Base-by-base conservation (phyloP, 2,113 vertebrate genomes). In the Hirundichthys speculiger region DNA sequence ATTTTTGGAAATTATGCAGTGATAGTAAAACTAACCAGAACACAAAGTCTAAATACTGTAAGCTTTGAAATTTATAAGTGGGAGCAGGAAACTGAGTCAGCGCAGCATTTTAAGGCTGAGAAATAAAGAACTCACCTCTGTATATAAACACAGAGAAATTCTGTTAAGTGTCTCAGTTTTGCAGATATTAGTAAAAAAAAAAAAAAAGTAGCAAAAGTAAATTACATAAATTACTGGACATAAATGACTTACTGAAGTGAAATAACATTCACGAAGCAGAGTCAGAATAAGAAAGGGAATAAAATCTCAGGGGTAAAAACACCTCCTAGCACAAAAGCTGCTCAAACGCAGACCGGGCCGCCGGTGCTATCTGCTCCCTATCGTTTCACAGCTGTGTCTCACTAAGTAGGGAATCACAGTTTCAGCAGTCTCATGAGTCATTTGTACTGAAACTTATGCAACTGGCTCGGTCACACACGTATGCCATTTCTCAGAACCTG, bases 31-130 rank as follows among this genome's bases (percentile, higher is more conserved):
- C 18, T 45, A 45, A 19, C 8, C 18, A 45, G 11, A 45, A 9
- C 9, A 18, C 15, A 9, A n/a, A 16, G 18, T 16, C 43, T 10
- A 19, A n/a, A n/a, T n/a, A n/a, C n/a, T 10, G 6, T 34, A 18
- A 43, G 14, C 16, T 25, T 47, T 13, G 20, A 45, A 48, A 27
- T 49, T 8, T 49, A 21, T 61, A 45, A 22, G 45, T 49, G 58
- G 58, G 58, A 48, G 58, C 30, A 49, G 13, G 14, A 12, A 27
- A 7, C 18, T 48, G 45, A 22, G 58, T 61, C 30, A 48, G 8
- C 13, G 14, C 25, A n/a, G 24, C 16, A 15, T 11, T 3, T n/a
- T 42, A 19, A 45, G 10, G 40, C 3, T 16, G 40, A 19, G 43
- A 45, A 19, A 10, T 19, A 18, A 19, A 19, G 18, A n/a, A n/a